These are phyloP conservation scores for Sebastes vulpes DNA, from an alignment of 2,797 vertebrate genomes.

Conservation along the genomic window DNA sequence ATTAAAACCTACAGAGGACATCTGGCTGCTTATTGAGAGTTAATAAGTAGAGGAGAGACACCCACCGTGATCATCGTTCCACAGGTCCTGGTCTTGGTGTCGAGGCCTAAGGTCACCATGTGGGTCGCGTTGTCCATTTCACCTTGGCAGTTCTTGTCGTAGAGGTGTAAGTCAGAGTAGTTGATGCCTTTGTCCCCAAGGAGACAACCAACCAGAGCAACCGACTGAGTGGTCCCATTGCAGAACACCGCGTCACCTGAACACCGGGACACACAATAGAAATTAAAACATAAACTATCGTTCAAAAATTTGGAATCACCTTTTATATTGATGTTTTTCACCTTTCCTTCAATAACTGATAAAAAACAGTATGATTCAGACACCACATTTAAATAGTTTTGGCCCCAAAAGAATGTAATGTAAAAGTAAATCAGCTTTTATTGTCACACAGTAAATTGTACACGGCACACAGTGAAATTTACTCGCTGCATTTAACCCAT, in stretches of 20 bases:
- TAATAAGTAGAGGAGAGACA: neutral
- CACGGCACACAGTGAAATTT: no score
- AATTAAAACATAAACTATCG: no score
- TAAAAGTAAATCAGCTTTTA: no score
- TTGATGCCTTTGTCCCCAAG: neutral
- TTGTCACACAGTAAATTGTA: no score
- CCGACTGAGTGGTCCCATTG: fast-evolving
- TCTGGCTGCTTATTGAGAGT: neutral
- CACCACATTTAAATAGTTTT: neutral
- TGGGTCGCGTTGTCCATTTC: neutral
- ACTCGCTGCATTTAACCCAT: no score
- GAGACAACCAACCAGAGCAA: neutral
- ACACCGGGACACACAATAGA: neutral
- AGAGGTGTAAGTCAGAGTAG: neutral
- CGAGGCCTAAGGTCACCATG: neutral
- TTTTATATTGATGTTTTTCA: neutral
- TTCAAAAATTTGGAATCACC: neutral
- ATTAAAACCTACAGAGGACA: neutral
- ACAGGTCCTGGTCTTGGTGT: neutral
- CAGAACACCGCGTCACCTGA: neutral
- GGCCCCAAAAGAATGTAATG: neutral
- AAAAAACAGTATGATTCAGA: no score
- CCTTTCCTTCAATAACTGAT: neutral
- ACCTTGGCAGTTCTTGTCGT: neutral
- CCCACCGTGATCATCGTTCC: neutral